These are phyloP conservation scores for Autographa pulchrina DNA, from an alignment of 2,888 invertebrate species.

Conservation along the genomic window DNA sequence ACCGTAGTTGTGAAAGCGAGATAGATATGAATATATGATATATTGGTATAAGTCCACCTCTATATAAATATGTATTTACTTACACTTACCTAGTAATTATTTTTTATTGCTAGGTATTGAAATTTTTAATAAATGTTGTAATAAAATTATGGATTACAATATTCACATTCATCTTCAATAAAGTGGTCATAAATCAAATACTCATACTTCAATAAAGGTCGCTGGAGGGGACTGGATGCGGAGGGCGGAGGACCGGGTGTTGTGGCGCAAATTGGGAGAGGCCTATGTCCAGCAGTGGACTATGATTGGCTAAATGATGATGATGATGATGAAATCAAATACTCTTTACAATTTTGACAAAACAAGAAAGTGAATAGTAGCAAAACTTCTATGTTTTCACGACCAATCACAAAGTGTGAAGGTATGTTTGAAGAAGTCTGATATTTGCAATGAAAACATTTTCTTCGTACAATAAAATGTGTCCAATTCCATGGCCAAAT, in stretches of 20 bases:
- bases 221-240: too few species aligned
- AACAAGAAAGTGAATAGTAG: slow-evolving; percentile 14
- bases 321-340: too few species aligned
- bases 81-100: slow-evolving; percentile 4
- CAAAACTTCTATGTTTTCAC: slow-evolving; percentile 17
- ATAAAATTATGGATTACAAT: slow-evolving; percentile 11
- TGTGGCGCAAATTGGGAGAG: too few species aligned
- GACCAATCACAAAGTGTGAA: slow-evolving; percentile 17
- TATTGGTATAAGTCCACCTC: slow-evolving; percentile 4
- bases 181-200: slow-evolving; percentile 19
- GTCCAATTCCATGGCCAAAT: slow-evolving; percentile 14
- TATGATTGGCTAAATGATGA: too few species aligned
- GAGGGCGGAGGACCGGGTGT: too few species aligned
- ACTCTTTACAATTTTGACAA: slow-evolving; percentile 19
- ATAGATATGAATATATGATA: slow-evolving; percentile 2
- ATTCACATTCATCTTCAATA: slow-evolving; percentile 19
- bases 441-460: slow-evolving; percentile 14
- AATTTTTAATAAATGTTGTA: slow-evolving; percentile 3
- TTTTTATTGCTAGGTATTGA: slow-evolving; percentile 1
- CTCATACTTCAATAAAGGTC: too few species aligned
- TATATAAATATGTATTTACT: slow-evolving; percentile 4
- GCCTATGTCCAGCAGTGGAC: too few species aligned
- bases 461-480: slow-evolving; percentile 15
- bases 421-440: slow-evolving; percentile 11
- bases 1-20: slow-evolving; percentile 4